Base-by-base conservation (phyloP, 2,113 vertebrate genomes). In the Semnornis frantzii region DNA sequence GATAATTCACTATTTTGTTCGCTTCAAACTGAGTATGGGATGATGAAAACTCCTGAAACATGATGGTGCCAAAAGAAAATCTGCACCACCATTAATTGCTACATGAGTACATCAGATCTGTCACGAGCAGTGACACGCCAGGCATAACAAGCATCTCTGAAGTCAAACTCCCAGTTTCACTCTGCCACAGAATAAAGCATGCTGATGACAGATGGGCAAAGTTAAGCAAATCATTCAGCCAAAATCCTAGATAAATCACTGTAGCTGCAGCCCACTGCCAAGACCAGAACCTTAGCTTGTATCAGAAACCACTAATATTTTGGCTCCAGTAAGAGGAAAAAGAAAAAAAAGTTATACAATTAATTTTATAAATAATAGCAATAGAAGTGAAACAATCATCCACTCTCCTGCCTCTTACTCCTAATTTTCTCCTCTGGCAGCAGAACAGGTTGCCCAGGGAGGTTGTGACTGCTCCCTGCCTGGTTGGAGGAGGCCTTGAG, bases 171-270 rank as follows among this genome's bases (percentile, higher is more conserved):
- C 92, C 96, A 39, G 50, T 85, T 93, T 85, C 69, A 90, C 78
- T 93, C 87, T 94, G 90, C 96, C 96, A 95, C 85, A 76, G 93
- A 93, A 33, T 65, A 96, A 90, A 95, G 89, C 96, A 97, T 96
- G 94, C 75, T 92, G 82, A 91, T 97, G 97, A 97, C 97, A 98
- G 97, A 98, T 95, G 96, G 97, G 92, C 81, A 96, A 94, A 96
- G 95, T 86, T 95, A 93, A 96, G 89, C 96, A 94, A 97, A 82
- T 55, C 9, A 1, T 78, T 87, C 37, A 78, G 97, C 97, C 65
- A 71, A 92, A 95, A 94, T 95, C 93, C 78, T 93, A 76, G 87
- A 94, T 60, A 82, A 82, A 92, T 97, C 85, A 91, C 88, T 95
- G 72, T 62, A 92, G 95, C 94, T 96, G 71, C 86, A 79, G 95